A percentile compares a stretch with the other conserved stretches of the same genome.
phyloP scores from a whole-genome alignment of 2,888 invertebrate genomes.

The Phyto melanocephala region DNA sequence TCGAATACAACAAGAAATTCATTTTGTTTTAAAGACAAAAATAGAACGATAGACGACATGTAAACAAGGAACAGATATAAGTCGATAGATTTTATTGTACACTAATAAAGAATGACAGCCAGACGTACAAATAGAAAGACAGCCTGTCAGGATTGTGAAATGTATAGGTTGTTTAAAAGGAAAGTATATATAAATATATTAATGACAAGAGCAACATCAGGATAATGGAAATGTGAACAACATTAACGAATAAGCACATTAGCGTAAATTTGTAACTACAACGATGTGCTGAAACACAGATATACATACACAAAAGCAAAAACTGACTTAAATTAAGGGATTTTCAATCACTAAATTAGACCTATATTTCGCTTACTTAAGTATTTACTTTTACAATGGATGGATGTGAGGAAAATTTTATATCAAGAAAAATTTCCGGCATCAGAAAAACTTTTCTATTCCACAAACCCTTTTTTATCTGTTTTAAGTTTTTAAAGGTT shows the following conservation, averaged over 20 bases:
- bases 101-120: slow-evolving; percentile 53
- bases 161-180: slow-evolving; percentile 9
- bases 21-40: slow-evolving; percentile 6
- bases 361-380: no score
- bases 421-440: no score
- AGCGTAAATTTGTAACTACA: neutral
- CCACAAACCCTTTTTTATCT: no score
- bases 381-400: no score
- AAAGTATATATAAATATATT: slow-evolving; percentile 4
- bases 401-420: no score
- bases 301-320: no score
- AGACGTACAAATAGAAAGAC: neutral
- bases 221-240: slow-evolving; percentile 3
- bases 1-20: slow-evolving; percentile 3
- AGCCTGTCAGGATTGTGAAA: neutral
- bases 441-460: no score
- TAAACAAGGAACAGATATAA: neutral
- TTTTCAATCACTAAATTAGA: no score
- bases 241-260: slow-evolving; percentile 18
- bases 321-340: no score
- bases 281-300: neutral
- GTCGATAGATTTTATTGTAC: slow-evolving; percentile 37
- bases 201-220: neutral
- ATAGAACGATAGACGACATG: neutral
- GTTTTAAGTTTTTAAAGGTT: no score